These are phyloP conservation scores for Desoria tigrina DNA, from an alignment of 2,888 invertebrate genomes.

Conservation along the genomic window DNA sequence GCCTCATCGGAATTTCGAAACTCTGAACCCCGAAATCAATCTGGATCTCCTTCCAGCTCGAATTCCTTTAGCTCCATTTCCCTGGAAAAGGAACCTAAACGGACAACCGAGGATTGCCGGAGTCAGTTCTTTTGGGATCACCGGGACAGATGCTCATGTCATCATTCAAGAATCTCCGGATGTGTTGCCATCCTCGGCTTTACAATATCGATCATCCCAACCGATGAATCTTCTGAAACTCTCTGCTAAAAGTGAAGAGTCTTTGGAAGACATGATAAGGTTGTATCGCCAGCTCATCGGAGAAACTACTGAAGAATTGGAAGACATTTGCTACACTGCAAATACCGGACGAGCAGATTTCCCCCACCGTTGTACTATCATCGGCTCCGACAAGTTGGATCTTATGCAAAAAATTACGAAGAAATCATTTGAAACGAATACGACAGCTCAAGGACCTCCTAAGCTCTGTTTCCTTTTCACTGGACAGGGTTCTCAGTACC, in stretches of 20 bases:
- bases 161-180: conserved; percentile 19
- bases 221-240: conserved; percentile 14
- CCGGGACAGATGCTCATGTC: no score
- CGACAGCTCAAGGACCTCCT: not conserved
- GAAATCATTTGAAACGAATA: not conserved
- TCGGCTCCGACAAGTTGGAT: not conserved
- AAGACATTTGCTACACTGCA: conserved; percentile 13
- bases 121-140: no score
- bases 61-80: conserved; percentile 28
- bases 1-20: conserved; percentile 31
- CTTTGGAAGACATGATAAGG: conserved; percentile 9
- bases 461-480: conserved; percentile 8
- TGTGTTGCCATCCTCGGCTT: not conserved
- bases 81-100: not conserved
- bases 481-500: conserved; percentile 18
- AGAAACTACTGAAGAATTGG: conserved; percentile 2
- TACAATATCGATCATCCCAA: not conserved
- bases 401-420: not conserved
- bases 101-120: conserved; percentile 23
- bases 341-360: conserved; percentile 23
- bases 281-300: conserved; percentile 11
- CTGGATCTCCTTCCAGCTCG: conserved; percentile 34
- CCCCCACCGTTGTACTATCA: conserved; percentile 2
- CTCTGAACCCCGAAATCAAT: conserved; percentile 36
- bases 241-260: conserved; percentile 24